These are phyloP conservation scores for Lophura nycthemera DNA, from an alignment of 2,113 vertebrate species.

Conservation along the genomic window DNA sequence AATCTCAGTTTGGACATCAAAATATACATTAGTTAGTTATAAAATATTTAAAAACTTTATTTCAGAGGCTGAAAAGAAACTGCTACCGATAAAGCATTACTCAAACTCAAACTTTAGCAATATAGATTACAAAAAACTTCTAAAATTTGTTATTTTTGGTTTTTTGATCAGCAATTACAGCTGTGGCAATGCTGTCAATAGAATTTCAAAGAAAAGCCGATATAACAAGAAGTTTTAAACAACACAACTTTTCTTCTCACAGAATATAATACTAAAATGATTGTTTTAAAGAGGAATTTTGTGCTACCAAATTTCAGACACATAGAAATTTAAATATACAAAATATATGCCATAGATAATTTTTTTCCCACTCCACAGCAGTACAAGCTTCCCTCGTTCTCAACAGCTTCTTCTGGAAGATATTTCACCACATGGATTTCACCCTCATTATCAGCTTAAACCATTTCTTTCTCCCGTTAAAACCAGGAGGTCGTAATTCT, in stretches of 20 bases:
- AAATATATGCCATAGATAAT: conserved; percentile 81
- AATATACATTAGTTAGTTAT: conserved; percentile 83
- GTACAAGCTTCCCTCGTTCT: conserved; percentile 66
- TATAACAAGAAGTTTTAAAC: conserved; percentile 73
- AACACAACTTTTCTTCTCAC: conserved; percentile 69
- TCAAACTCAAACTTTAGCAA: conserved; percentile 76
- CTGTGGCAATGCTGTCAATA: conserved; percentile 72
- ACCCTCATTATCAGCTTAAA: conserved; percentile 73
- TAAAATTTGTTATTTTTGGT: conserved; percentile 82
- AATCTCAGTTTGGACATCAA: conserved; percentile 80
- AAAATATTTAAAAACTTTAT: conserved; percentile 84
- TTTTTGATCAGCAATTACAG: conserved; percentile 73
- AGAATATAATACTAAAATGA: conserved; percentile 79
- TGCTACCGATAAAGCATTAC: conserved; percentile 77
- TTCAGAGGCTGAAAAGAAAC: conserved; percentile 79
- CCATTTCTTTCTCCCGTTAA: conserved; percentile 70
- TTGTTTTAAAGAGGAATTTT: conserved; percentile 77
- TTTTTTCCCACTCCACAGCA: conserved; percentile 61
- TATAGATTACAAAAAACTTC: conserved; percentile 83
- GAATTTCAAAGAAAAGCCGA: conserved; percentile 77
- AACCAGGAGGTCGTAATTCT: conserved; percentile 78
- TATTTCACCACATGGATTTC: conserved; percentile 72
- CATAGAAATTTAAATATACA: conserved; percentile 83
- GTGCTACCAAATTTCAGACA: conserved; percentile 77
- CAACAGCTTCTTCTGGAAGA: conserved; percentile 77